phyloP scores from a whole-genome alignment of 1,140 invertebrate species.

The Drosophila nikananu region DNA sequence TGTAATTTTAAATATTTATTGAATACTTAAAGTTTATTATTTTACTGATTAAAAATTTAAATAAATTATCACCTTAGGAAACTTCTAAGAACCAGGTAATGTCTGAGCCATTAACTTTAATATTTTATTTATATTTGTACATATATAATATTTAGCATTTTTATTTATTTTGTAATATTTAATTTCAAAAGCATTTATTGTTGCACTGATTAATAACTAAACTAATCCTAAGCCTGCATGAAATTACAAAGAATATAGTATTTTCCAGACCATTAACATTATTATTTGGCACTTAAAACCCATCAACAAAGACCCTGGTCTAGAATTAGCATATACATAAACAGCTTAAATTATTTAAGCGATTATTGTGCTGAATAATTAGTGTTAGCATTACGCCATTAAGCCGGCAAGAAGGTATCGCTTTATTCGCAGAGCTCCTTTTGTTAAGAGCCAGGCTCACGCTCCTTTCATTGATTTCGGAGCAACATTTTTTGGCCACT shows the following conservation, averaged over 20 bases:
- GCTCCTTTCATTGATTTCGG: constrained; percentile 15
- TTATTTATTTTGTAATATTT: too few relatives aligned
- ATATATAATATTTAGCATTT: too few relatives aligned
- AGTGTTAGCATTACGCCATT: constrained; percentile 8
- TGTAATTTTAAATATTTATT: not conserved
- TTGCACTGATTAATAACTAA: not conserved
- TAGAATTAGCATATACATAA: constrained; percentile 1
- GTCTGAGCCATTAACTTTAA: not conserved
- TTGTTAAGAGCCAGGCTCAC: not conserved
- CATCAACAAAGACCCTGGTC: too few relatives aligned
- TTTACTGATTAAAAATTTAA: not conserved
- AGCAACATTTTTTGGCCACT: constrained; percentile 49
- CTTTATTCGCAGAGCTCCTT: constrained; percentile 32
- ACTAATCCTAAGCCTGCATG: not conserved
- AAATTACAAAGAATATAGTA: too few relatives aligned
- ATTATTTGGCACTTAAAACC: not conserved
- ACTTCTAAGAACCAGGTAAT: not conserved
- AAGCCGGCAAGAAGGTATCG: not conserved
- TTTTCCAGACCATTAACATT: not conserved
- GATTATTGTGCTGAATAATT: constrained; percentile 4
- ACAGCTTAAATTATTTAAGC: constrained; percentile 4
- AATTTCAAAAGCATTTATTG: not conserved
- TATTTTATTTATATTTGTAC: not conserved
- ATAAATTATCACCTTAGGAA: not conserved
- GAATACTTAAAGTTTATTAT: too few relatives aligned